phyloP scores from a whole-genome alignment of 1,140 invertebrate genomes.

The Coenobita brevimanus region DNA sequence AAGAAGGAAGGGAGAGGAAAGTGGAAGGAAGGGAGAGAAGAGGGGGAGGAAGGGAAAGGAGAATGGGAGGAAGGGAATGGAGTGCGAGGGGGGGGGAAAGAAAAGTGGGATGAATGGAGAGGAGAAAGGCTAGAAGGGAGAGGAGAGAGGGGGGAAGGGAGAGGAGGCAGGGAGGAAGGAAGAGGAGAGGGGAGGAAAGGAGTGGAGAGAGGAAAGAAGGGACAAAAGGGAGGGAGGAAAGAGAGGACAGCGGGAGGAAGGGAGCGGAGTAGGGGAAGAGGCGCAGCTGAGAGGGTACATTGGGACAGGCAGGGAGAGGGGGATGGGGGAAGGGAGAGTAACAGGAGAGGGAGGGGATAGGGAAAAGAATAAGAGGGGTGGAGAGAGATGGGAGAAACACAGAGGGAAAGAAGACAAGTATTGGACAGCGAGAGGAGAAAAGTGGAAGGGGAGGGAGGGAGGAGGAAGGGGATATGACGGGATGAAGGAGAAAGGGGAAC shows the following conservation, averaged over 20 bases:
- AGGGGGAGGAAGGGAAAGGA: background rate
- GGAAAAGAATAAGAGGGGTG: background rate
- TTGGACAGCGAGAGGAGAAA: background rate
- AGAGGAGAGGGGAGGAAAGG: background rate
- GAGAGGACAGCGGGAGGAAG: background rate
- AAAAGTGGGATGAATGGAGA: background rate
- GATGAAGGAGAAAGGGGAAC: background rate
- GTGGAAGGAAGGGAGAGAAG: background rate
- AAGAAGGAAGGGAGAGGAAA: background rate
- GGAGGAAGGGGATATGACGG: background rate
- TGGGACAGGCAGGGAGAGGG: background rate
- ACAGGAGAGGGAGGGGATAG: background rate
- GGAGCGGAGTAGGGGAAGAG: background rate
- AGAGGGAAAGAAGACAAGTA: background rate
- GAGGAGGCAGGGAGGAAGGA: no score
- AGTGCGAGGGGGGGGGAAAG: background rate
- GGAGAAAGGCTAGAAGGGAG: background rate
- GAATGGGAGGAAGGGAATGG: constrained; percentile 1
- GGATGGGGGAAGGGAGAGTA: background rate
- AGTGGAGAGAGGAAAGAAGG: background rate
- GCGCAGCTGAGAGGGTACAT: background rate
- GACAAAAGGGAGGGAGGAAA: background rate
- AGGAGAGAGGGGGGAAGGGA: no score
- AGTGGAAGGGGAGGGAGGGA: background rate
- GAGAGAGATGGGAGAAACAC: background rate